Base-by-base conservation (phyloP, 2,113 vertebrate species). In the Centropristis striata region DNA sequence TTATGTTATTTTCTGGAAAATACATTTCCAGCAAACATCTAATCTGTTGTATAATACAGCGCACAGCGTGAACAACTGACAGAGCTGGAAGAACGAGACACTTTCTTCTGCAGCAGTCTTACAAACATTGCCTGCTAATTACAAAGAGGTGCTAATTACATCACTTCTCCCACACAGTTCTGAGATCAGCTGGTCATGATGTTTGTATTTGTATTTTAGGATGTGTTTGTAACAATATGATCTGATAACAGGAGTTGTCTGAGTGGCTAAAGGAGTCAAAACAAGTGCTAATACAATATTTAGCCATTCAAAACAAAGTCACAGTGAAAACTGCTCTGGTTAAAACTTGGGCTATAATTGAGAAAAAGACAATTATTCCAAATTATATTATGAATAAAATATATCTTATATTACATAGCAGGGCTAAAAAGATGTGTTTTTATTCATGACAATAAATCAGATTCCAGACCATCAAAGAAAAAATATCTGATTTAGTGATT, bases 141-240 rank as follows among this genome's bases (percentile, higher is more conserved):
- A 61, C 58, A 61, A 20, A 25, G 37, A 21, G 58, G n/a, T 32
- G 39, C 37, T 42, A 61, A 61, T 61, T 42, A 61, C 37, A 23
- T 61, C 37, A 15, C 8, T 42, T 61, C 13, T n/a, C n/a, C 37
- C n/a, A 46, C 39, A 63, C 60, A 44, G 60, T 9, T 18, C 23
- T 63, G 23, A 42, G 59, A 66, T 50, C 63, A 66, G 44, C 44
- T n/a, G 44, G 16, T 32, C 46, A 28, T 28, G n/a, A n/a, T n/a
- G n/a, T n/a, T n/a, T n/a, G n/a, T n/a, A n/a, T 47, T 65, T 47
- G 5, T 65, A 14, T 66, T 50, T 36, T 21, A 36, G 4, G 14
- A 21, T 37, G 46, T 16, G n/a, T 18, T 64, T 27, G 7, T 32
- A 10, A 50, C 13, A 49, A 21, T 36, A 36, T 50, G 46, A 36